Evolutionary conservation across 2,113 vertebrate genomes (phyloP).

Genomic region (Stigmatopora nigra): DNA sequence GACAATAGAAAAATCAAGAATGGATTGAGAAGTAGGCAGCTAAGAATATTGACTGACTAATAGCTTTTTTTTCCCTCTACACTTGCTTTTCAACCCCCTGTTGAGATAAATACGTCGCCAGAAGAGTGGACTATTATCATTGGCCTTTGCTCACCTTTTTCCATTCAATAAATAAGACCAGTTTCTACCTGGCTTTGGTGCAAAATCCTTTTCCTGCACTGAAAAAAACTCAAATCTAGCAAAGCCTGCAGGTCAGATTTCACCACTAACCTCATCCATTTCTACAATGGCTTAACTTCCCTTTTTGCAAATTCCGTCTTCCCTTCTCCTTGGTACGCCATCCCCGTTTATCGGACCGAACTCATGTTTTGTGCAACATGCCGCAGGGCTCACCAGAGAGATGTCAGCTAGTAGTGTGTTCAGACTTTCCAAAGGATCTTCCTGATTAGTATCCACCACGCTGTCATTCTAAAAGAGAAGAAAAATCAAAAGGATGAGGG

Average conservation of each 20-base stretch:
- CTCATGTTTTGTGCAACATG: conserved; percentile 6
- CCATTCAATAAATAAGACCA: not conserved
- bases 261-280: conserved; percentile 5
- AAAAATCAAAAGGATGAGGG: conserved; percentile 8
- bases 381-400: conserved; percentile 81
- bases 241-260: conserved; percentile 20
- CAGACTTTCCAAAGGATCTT: conserved; percentile 66
- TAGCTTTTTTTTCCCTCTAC: conserved; percentile 19
- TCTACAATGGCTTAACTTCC: not conserved
- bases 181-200: conserved; percentile 7
- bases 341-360: conserved; percentile 23
- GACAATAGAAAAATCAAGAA: conserved; percentile 23
- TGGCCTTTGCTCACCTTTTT: not conserved
- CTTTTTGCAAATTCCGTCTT: not conserved
- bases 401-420: conserved; percentile 82
- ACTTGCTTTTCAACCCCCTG: not conserved
- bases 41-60: conserved; percentile 6
- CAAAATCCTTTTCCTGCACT: conserved; percentile 14
- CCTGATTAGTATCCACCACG: conserved; percentile 73
- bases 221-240: not conserved
- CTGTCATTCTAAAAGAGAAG: conserved; percentile 76
- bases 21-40: conserved; percentile 21
- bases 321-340: conserved; percentile 5
- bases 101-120: not conserved
- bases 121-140: not conserved